phyloP scores from a whole-genome alignment of 2,113 vertebrate species.

The Psilopogon haemacephalus region DNA sequence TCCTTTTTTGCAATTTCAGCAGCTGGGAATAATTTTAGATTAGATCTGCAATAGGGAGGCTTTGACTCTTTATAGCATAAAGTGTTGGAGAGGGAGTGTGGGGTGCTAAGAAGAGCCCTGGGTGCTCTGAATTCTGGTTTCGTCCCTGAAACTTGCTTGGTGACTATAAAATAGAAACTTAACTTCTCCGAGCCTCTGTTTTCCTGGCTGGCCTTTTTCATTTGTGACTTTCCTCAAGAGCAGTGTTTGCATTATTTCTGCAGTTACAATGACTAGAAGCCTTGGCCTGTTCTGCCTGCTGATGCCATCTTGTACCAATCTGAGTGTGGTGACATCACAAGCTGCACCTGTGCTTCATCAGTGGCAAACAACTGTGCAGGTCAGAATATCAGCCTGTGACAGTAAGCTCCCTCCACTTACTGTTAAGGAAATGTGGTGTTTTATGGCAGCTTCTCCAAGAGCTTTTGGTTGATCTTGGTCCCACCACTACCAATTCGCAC shows the following conservation, averaged over 20 bases:
- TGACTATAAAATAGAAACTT: not conserved
- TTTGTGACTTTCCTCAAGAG: not conserved
- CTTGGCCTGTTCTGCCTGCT: not conserved
- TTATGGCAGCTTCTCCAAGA: not conserved
- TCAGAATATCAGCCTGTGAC: not conserved
- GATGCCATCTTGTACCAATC: not conserved
- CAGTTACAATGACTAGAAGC: not conserved
- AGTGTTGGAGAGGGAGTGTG: not conserved
- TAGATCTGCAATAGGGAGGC: not conserved
- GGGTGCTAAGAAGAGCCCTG: not conserved
- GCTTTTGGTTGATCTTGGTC: not conserved
- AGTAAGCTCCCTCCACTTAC: not conserved
- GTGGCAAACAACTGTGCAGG: rapidly evolving
- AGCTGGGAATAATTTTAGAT: not conserved
- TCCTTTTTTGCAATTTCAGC: not conserved
- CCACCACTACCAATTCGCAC: too few relatives aligned
- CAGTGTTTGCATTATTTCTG: not conserved
- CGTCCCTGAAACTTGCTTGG: not conserved
- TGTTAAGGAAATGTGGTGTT: not conserved
- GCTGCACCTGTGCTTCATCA: not conserved
- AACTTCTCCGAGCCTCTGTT: not conserved
- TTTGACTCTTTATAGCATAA: not conserved
- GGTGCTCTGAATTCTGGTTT: not conserved
- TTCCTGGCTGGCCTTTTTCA: not conserved
- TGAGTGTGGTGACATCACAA: not conserved